Conservation (phyloP, 2,888 invertebrate genomes). For the Lasioglossum villosulum region DNA sequence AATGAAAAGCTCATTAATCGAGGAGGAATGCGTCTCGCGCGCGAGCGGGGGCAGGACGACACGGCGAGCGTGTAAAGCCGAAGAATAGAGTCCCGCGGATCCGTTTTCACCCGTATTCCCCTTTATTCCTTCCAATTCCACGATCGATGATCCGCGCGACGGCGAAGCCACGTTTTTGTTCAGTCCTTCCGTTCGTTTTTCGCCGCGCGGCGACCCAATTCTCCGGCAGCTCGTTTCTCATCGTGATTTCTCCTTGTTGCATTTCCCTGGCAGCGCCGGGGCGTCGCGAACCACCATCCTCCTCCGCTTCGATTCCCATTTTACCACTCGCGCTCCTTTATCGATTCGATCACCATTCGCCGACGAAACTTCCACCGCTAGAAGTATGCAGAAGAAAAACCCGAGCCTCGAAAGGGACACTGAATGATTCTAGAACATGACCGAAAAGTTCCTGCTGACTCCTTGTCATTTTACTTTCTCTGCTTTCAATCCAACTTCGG, state of each 20-base stretch:
- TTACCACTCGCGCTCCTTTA: background rate
- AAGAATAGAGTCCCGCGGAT: background rate
- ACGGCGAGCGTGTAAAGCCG: background rate
- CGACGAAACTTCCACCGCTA: background rate
- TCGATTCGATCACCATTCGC: background rate
- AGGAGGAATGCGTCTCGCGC: background rate
- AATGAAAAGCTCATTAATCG: constrained; percentile 13
- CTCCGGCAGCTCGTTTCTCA: constrained; percentile 27
- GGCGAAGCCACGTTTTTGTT: constrained; percentile 26
- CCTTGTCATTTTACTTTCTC: background rate
- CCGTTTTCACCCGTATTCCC: constrained; percentile 23
- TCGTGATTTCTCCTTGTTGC: constrained; percentile 26
- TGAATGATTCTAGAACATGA: background rate
- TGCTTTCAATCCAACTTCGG: background rate
- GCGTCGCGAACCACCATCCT: background rate
- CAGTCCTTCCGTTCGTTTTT: constrained; percentile 31
- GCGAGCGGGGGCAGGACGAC: background rate
- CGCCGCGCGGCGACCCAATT: constrained; percentile 40
- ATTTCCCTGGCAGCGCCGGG: constrained; percentile 4
- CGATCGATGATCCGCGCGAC: constrained; percentile 24
- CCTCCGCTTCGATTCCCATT: background rate
- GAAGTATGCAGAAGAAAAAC: background rate
- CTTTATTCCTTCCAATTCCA: constrained; percentile 27
- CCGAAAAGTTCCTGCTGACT: background rate
- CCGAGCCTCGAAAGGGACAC: background rate